A percentile compares a stretch with the other conserved stretches of the same genome.
phyloP scores from a whole-genome alignment of 2,113 vertebrate species.

The Hypocryptadius cinnamomeus region DNA sequence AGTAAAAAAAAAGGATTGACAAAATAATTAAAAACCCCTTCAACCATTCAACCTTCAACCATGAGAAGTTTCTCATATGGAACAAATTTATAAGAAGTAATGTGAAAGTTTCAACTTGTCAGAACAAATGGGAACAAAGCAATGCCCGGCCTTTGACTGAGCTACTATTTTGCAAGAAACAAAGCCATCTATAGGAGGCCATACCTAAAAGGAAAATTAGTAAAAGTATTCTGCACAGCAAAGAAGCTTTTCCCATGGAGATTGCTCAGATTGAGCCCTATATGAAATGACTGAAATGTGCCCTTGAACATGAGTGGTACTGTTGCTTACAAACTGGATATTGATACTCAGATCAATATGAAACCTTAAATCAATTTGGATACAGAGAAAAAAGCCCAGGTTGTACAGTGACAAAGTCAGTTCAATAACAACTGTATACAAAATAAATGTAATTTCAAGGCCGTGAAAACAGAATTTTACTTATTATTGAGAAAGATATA shows the following conservation, averaged over 20 bases:
- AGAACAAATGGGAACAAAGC: background rate
- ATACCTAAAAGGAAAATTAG: background rate
- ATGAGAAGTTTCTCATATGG: background rate
- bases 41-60: no score
- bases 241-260: background rate
- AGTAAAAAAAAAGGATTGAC: background rate
- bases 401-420: background rate
- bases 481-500: background rate
- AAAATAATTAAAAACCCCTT: background rate
- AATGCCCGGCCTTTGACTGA: background rate
- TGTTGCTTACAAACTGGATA: background rate
- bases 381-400: background rate
- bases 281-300: background rate
- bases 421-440: background rate
- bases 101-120: background rate
- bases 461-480: background rate
- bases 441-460: background rate
- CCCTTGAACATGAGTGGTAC: background rate
- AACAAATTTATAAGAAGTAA: background rate
- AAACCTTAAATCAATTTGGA: background rate
- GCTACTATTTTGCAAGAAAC: background rate
- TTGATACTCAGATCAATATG: background rate
- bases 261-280: background rate
- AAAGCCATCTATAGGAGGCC: background rate
- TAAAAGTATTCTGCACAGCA: background rate